These are phyloP conservation scores for Thripadectes ignobilis DNA, from an alignment of 2,797 vertebrate species.

Conservation along the genomic window DNA sequence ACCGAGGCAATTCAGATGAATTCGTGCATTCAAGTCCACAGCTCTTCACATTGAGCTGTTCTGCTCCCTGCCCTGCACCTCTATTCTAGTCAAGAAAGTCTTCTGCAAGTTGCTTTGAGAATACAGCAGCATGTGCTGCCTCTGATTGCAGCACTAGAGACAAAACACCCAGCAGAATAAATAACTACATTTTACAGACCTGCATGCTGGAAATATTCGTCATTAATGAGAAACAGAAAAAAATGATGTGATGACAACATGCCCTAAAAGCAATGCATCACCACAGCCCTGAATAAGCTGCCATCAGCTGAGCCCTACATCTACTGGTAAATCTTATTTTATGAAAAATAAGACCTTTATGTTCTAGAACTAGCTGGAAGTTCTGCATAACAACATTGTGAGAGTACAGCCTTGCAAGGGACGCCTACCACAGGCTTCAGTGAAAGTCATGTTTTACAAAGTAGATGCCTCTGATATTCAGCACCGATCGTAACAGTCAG, in stretches of 20 bases:
- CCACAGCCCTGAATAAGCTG: background rate
- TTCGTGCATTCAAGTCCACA: fast-evolving
- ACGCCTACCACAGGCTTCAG: background rate
- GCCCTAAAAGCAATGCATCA: background rate
- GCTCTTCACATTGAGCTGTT: fast-evolving
- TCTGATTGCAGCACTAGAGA: background rate
- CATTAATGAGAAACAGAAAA: conserved; percentile 13
- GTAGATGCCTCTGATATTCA: background rate
- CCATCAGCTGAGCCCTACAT: background rate
- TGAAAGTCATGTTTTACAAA: background rate
- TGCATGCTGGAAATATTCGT: background rate
- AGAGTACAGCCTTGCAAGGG: background rate
- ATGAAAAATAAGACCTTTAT: background rate
- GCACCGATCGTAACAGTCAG: background rate
- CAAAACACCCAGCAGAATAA: background rate
- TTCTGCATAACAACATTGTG: background rate
- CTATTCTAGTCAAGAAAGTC: background rate
- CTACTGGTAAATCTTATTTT: background rate
- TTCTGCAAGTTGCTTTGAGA: background rate
- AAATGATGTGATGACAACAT: background rate
- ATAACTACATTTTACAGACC: background rate
- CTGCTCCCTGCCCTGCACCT: fast-evolving
- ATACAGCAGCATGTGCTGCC: background rate
- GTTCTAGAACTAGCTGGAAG: background rate
- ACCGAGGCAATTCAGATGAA: background rate